Evolutionary conservation across 2,113 vertebrate genomes (phyloP).

Genomic region (Amazona guildingii): DNA sequence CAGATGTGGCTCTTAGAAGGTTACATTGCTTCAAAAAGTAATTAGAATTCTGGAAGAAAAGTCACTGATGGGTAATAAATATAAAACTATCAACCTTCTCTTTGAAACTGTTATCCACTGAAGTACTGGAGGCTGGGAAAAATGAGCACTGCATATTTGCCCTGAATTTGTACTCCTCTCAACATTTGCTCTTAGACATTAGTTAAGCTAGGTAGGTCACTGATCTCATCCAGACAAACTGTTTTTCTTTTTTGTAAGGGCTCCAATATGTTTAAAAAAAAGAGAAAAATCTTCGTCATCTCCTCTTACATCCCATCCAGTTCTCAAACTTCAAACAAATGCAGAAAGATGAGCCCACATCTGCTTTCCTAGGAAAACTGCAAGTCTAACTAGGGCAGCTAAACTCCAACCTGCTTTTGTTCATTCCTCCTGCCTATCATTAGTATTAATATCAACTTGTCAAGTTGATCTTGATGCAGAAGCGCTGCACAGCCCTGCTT

Average conservation of each 20-base stretch:
- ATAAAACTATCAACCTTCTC: not conserved
- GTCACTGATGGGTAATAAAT: not conserved
- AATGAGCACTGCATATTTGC: not conserved
- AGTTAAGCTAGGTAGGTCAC: not conserved
- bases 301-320: not conserved
- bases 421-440: conserved; percentile 14
- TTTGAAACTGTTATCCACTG: not conserved
- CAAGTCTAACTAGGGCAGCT: conserved; percentile 46
- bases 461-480: not conserved
- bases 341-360: not conserved
- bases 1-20: not conserved
- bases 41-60: not conserved
- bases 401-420: conserved; percentile 28
- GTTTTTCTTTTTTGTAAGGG: not conserved
- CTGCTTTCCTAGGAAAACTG: not conserved
- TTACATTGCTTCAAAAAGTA: not conserved
- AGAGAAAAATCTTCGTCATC: not conserved
- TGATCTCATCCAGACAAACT: not conserved
- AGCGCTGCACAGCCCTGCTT: not conserved
- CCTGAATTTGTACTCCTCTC: not conserved
- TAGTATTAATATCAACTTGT: conserved; percentile 17
- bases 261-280: not conserved
- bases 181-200: not conserved
- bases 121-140: not conserved
- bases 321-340: not conserved